Percentiles rank a stretch among this genome's conserved stretches.
Evolutionary conservation across 2,888 invertebrate species (phyloP).

Genomic region (Nymphalis polychloros): DNA sequence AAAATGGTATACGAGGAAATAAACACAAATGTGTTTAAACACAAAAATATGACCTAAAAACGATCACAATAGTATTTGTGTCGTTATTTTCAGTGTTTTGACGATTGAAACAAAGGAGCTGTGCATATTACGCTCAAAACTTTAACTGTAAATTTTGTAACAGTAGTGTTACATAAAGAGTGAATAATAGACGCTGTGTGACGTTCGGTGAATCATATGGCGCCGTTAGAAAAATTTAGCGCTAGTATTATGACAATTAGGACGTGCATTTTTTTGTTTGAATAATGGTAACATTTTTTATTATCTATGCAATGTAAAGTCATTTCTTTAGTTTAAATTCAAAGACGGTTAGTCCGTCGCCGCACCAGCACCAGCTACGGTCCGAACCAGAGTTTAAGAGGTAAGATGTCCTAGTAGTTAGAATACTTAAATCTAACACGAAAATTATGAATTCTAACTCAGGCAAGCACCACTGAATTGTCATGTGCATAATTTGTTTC

Average conservation of each 20-base stretch:
- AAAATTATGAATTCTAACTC: too few species aligned
- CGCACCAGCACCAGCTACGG: too few species aligned
- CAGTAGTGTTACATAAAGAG: constrained; percentile 70
- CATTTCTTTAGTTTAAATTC: too few species aligned
- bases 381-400: too few species aligned
- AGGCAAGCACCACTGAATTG: too few species aligned
- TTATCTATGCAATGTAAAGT: too few species aligned
- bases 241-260: constrained; percentile 27
- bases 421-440: too few species aligned
- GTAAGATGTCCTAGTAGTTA: too few species aligned
- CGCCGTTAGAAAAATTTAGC: constrained; percentile 56
- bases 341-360: too few species aligned
- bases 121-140: constrained; percentile 54
- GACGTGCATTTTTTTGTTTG: background rate
- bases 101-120: constrained; percentile 57
- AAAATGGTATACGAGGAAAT: background rate
- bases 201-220: constrained; percentile 54
- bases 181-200: constrained; percentile 49
- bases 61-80: constrained; percentile 49
- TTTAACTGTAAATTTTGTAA: constrained; percentile 70
- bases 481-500: too few species aligned
- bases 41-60: constrained; percentile 57
- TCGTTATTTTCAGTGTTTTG: constrained; percentile 54
- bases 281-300: background rate
- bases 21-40: constrained; percentile 37